Conservation (phyloP, 2,797 vertebrate genomes). For the Chaunax sp. region DNA sequence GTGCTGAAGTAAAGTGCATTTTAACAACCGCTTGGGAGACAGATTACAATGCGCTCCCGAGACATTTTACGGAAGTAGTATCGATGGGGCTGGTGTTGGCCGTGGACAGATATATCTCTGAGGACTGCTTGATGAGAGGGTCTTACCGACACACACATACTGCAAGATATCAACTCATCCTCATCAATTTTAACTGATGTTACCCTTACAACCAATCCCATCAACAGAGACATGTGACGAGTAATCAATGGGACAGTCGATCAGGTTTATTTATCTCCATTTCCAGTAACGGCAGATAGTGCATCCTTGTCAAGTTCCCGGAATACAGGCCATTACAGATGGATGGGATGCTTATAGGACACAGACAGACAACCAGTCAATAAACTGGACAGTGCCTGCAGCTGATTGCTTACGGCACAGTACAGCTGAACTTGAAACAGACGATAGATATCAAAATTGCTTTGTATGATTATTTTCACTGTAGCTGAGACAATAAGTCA, state of each 20-base stretch:
- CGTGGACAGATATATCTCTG: conserved; percentile 66
- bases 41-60: conserved; percentile 72
- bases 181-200: conserved; percentile 65
- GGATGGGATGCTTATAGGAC: conserved; percentile 53
- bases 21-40: conserved; percentile 65
- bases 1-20: conserved; percentile 68
- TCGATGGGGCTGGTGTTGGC: conserved; percentile 70
- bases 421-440: conserved; percentile 21
- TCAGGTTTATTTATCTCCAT: conserved; percentile 77
- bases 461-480: background rate
- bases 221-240: conserved; percentile 68
- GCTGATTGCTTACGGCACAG: conserved; percentile 16
- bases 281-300: conserved; percentile 81
- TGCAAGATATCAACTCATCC: conserved; percentile 58
- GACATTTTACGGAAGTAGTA: conserved; percentile 74
- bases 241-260: conserved; percentile 79
- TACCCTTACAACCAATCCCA: conserved; percentile 50
- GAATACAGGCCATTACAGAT: conserved; percentile 66
- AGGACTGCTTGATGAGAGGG: conserved; percentile 40
- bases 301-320: conserved; percentile 79
- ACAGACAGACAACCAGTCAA: conserved; percentile 18
- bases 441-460: background rate
- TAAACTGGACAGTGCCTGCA: conserved; percentile 1
- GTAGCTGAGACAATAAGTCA: background rate
- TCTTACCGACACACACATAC: conserved; percentile 13